Evolutionary conservation across 2,888 invertebrate species (phyloP).

Genomic region (Busseola fusca): DNA sequence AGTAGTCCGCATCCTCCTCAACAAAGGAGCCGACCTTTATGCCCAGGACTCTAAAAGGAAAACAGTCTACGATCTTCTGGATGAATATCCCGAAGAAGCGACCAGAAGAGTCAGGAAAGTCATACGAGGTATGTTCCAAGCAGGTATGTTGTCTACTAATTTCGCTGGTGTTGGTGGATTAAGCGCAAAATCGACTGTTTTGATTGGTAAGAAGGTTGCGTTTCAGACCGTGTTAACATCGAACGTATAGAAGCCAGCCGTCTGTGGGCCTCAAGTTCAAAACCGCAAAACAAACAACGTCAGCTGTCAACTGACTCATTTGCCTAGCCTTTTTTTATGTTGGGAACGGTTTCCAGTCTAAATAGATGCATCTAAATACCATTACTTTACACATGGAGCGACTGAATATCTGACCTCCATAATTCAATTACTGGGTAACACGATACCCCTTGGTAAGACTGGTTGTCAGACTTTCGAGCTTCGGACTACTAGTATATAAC

Average conservation of each 20-base stretch:
- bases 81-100: slow-evolving; percentile 96
- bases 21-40: slow-evolving; percentile 94
- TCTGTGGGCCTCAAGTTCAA: not conserved
- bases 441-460: no score
- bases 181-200: slow-evolving; percentile 42
- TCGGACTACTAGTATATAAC: not conserved
- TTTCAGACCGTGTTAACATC: not conserved
- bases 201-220: not conserved
- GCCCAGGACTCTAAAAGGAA: slow-evolving; percentile 94
- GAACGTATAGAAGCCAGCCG: not conserved
- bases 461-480: not conserved
- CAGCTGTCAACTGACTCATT: no score
- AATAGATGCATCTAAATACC: no score
- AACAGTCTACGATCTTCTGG: slow-evolving; percentile 95
- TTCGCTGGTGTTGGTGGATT: slow-evolving; percentile 34
- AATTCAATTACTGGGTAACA: not conserved
- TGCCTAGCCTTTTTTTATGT: not conserved
- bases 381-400: no score
- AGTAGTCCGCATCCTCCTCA: slow-evolving; percentile 94
- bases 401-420: not conserved
- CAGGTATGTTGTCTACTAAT: slow-evolving; percentile 43
- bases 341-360: not conserved
- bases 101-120: slow-evolving; percentile 95
- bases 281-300: not conserved
- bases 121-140: slow-evolving; percentile 92